phyloP scores from a whole-genome alignment of 2,113 vertebrate genomes.

The Pandion haliaetus region DNA sequence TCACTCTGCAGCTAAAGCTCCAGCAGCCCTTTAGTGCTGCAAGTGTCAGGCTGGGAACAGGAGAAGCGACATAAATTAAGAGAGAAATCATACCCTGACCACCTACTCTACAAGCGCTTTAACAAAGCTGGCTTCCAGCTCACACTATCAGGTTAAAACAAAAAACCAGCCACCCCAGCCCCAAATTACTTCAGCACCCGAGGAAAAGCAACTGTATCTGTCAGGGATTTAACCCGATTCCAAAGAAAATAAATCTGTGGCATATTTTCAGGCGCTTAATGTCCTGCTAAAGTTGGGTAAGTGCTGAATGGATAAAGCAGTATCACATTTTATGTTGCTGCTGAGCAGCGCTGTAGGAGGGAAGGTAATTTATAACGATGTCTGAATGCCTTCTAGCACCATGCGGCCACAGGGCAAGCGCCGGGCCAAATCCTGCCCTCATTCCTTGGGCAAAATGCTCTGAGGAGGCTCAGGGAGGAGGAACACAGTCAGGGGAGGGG shows the following conservation, averaged over 20 bases:
- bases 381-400: neutral
- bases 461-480: neutral
- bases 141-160: neutral
- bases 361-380: neutral
- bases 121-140: conserved; percentile 14
- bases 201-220: neutral
- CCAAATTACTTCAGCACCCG: conserved; percentile 38
- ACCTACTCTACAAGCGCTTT: conserved; percentile 9
- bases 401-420: fast-evolving
- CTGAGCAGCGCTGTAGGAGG: neutral
- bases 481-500: neutral
- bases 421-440: neutral
- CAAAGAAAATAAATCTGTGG: conserved; percentile 38
- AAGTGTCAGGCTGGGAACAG: fast-evolving
- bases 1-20: neutral
- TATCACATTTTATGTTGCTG: neutral
- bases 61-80: neutral
- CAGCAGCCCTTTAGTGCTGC: neutral
- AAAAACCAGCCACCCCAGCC: neutral
- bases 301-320: conserved; percentile 58
- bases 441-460: neutral
- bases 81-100: neutral
- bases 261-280: conserved; percentile 17
- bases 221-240: conserved; percentile 1
- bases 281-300: conserved; percentile 45